Evolutionary conservation across 2,888 invertebrate species (phyloP).

Genomic region (Phaonia tiefii): DNA sequence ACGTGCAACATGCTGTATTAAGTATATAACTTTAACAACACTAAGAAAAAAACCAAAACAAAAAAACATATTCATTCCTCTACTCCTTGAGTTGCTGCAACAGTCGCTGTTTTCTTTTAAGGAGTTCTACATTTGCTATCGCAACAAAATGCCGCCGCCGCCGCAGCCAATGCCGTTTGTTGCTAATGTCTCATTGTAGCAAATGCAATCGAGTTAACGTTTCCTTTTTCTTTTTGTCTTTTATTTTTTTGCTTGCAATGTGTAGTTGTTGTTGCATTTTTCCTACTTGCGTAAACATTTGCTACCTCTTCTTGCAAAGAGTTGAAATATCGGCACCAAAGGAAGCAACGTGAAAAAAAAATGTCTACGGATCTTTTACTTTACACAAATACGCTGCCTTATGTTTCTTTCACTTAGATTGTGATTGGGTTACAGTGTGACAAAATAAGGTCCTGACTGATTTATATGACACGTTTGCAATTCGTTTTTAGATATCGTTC

Average conservation of each 20-base stretch:
- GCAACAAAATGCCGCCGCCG: constrained; percentile 52
- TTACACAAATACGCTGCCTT: constrained; percentile 25
- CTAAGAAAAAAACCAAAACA: constrained; percentile 57
- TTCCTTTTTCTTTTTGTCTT: constrained; percentile 29
- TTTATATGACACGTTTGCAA: too few species aligned
- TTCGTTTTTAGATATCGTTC: too few species aligned
- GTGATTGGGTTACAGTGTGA: constrained; percentile 43
- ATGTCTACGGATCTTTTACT: constrained; percentile 58
- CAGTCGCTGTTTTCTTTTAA: constrained; percentile 19
- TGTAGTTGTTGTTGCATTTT: constrained; percentile 38
- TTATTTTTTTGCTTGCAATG: neutral
- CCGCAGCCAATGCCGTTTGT: constrained; percentile 73
- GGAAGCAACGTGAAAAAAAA: constrained; percentile 29
- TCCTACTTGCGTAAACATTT: constrained; percentile 57
- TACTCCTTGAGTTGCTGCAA: constrained; percentile 11
- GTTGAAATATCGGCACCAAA: neutral
- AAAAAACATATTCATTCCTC: constrained; percentile 28
- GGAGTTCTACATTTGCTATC: constrained; percentile 49
- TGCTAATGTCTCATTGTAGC: constrained; percentile 69
- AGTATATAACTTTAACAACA: constrained; percentile 65
- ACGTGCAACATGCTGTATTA: constrained; percentile 70
- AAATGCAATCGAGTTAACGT: constrained; percentile 61
- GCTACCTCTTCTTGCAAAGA: constrained; percentile 44
- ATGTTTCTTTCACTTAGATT: neutral
- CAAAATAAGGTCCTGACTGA: too few species aligned